Evolutionary conservation across 2,113 vertebrate genomes (phyloP).

Genomic region (Trichomycterus rosablanca): DNA sequence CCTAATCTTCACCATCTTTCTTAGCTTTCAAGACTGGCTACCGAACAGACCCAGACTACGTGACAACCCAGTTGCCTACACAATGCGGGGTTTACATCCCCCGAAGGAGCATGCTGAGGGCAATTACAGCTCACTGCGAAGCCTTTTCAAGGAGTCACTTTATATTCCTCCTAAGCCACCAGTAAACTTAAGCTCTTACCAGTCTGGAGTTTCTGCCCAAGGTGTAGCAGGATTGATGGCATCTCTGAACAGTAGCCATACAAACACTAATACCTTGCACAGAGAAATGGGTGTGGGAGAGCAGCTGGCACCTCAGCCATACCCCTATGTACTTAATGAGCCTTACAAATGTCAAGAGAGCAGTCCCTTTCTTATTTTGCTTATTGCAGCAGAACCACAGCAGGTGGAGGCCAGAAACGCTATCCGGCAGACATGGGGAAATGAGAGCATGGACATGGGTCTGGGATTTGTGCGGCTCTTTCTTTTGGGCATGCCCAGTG

Average conservation of each 20-base stretch:
- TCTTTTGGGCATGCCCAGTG: constrained; percentile 75
- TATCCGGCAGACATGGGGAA: constrained; percentile 93
- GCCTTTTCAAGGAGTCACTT: constrained; percentile 76
- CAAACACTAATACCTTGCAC: constrained; percentile 82
- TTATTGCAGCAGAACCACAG: constrained; percentile 85
- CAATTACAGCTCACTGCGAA: constrained; percentile 84
- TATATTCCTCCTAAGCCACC: constrained; percentile 76
- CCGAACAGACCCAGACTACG: constrained; percentile 77
- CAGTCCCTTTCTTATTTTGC: constrained; percentile 83
- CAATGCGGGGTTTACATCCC: constrained; percentile 81
- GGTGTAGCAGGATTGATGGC: constrained; percentile 81
- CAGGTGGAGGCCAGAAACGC: constrained; percentile 85
- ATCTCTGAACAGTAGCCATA: constrained; percentile 81
- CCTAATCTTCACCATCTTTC: constrained; percentile 84
- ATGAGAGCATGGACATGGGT: constrained; percentile 80
- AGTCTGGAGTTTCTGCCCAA: constrained; percentile 66
- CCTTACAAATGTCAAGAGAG: constrained; percentile 83
- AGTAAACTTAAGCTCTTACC: constrained; percentile 76
- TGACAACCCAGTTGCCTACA: constrained; percentile 87
- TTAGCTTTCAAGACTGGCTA: constrained; percentile 90
- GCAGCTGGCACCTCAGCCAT: constrained; percentile 74
- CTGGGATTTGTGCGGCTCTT: constrained; percentile 81
- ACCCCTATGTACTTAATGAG: constrained; percentile 88
- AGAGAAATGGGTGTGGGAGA: constrained; percentile 80
- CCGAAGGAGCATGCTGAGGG: constrained; percentile 71